Conservation (phyloP, 2,888 invertebrate species). For the Erannis defoliaria region DNA sequence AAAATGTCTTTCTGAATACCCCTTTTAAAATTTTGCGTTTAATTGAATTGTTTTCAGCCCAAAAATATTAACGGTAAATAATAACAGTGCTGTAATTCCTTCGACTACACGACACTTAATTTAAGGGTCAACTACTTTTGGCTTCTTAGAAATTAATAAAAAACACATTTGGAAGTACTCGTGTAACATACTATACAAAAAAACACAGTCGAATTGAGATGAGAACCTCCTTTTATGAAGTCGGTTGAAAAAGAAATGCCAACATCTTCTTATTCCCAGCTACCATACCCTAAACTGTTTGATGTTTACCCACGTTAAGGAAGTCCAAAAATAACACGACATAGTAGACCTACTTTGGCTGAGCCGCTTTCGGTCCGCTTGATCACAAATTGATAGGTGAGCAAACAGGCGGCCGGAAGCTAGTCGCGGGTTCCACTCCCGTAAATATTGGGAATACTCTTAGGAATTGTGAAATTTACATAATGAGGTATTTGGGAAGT, state of each 20-base stretch:
- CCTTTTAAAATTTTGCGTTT: too few species aligned
- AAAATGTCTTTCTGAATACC: too few species aligned
- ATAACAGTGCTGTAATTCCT: too few species aligned
- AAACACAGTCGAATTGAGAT: too few species aligned
- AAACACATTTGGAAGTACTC: too few species aligned
- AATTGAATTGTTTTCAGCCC: too few species aligned
- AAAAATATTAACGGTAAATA: too few species aligned
- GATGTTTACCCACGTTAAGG: constrained; percentile 21
- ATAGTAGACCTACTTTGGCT: background rate
- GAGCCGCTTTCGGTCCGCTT: constrained; percentile 30
- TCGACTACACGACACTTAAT: too few species aligned
- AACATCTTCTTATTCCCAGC: background rate
- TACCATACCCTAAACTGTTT: constrained; percentile 22
- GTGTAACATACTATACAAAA: too few species aligned
- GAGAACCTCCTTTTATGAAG: too few species aligned
- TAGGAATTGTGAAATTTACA: constrained; percentile 11
- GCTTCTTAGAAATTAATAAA: too few species aligned
- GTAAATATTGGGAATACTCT: constrained; percentile 34
- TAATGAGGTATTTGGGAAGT: constrained; percentile 13
- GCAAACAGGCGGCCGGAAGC: constrained; percentile 26
- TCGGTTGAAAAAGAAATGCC: background rate
- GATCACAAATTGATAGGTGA: constrained; percentile 34
- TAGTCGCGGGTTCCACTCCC: constrained; percentile 13
- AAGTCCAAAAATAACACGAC: constrained; percentile 27
- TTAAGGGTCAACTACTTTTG: too few species aligned